Evolutionary conservation across 2,113 vertebrate species (phyloP), one percentile per base, ranked within the genome.

Genomic region (Pollachius pollachius): DNA sequence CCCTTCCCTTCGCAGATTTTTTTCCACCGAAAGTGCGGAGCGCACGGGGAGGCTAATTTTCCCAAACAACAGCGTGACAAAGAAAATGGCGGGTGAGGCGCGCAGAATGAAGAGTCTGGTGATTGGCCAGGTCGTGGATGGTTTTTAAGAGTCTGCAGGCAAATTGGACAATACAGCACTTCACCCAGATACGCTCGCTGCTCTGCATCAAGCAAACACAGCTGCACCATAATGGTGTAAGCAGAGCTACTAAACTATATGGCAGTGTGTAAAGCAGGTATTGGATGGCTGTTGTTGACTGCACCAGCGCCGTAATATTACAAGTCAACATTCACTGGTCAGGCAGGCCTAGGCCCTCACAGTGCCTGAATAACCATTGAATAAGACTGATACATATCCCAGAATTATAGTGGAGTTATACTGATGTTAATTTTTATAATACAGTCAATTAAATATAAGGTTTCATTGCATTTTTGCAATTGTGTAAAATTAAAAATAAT

Each of bases 31-130:
- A 75, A 72, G 81, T 72, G 73, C 65, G 80, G 80, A 79, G 84
- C 78, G 85, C 76, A 79, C 63, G 74, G 85, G 73, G 79, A 84
- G 85, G 80, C 85, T 88, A 79, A 89, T 90, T 91, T 91, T 83
- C 84, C 79, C 82, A 85, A 89, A 90, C 84, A 90, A 85, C 87
- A 81, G 82, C 65, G 60, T 80, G 75, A 70, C 75, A 75, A 81
- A 79, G 71, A 80, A 88, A 87, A 79, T 82, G 79, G 74, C 70
- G 73, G 75, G 78, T 67, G 74, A 73, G 66, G 63, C 67, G 68
- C 79, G 63, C 73, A 73, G 70, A 70, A 71, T 57, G 71, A 74
- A 18, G 60, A 68, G 11, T 62, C 67, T n/a, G 25, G 60, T 78
- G 79, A 83, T 82, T 85, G 74, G 85, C 74, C 56, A 15, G 78